phyloP scores from a whole-genome alignment of 92 coral and sea anemone species.

The Diadumene lineata region DNA sequence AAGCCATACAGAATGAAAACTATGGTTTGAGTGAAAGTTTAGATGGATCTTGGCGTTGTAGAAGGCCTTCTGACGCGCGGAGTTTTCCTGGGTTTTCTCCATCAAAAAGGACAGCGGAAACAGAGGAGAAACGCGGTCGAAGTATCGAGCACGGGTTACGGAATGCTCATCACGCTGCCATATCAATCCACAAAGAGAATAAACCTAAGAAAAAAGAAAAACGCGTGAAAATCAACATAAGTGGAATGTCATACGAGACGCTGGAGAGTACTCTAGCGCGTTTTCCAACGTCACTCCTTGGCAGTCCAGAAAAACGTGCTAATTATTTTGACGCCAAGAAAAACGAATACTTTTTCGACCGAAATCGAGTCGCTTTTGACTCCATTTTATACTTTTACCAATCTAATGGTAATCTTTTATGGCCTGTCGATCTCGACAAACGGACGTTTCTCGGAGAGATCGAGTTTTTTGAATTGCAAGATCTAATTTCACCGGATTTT shows the following conservation, averaged over 20 bases:
- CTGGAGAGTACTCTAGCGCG: conserved; percentile 85
- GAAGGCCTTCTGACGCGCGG: conserved; percentile 59
- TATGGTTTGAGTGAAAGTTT: conserved; percentile 51
- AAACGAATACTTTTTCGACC: conserved; percentile 85
- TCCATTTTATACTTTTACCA: conserved; percentile 94
- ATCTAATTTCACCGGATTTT: conserved; percentile 61
- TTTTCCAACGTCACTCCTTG: conserved; percentile 84
- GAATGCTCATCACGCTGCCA: conserved; percentile 48
- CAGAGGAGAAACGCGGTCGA: conserved; percentile 50
- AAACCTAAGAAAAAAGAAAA: conserved; percentile 67
- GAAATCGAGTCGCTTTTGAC: conserved; percentile 90
- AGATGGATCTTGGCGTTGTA: conserved; percentile 55
- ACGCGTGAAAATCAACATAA: conserved; percentile 77
- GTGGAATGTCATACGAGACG: conserved; percentile 95
- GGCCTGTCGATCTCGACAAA: conserved; percentile 83
- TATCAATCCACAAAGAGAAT: conserved; percentile 44
- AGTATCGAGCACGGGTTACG: conserved; percentile 64
- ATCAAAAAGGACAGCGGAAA: conserved; percentile 36
- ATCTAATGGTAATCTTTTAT: conserved; percentile 84
- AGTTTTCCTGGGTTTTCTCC: conserved; percentile 49
- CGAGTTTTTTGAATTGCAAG: conserved; percentile 84
- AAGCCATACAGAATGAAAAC: conserved; percentile 64
- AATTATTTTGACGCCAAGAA: conserved; percentile 73
- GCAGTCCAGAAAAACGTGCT: conserved; percentile 83
- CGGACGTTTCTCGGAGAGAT: conserved; percentile 79